phyloP scores from a whole-genome alignment of 2,888 invertebrate genomes.

The Thelaira solivaga region DNA sequence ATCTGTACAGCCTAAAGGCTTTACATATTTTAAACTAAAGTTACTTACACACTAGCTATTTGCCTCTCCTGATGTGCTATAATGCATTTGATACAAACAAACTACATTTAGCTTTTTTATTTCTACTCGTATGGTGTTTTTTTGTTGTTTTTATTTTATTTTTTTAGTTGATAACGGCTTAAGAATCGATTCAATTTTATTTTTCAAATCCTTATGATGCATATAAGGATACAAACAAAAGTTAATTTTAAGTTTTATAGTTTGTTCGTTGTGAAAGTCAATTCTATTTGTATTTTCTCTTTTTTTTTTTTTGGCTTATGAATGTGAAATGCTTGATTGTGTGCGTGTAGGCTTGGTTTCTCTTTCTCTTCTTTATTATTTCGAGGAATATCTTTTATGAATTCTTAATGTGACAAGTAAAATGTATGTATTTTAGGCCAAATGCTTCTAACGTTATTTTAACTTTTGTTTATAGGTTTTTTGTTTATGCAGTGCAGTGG shows the following conservation, averaged over 20 bases:
- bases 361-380: slow-evolving; percentile 53
- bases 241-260: slow-evolving; percentile 12
- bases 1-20: slow-evolving; percentile 35
- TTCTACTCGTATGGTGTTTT: too few relatives aligned
- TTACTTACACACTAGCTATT: background rate
- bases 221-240: background rate
- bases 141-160: too few relatives aligned
- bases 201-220: slow-evolving; percentile 29
- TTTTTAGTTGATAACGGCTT: slow-evolving; percentile 4
- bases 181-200: slow-evolving; percentile 49
- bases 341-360: slow-evolving; percentile 32
- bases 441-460: slow-evolving; percentile 16
- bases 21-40: slow-evolving; percentile 41
- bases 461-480: background rate
- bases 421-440: slow-evolving; percentile 64
- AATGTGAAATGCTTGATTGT: background rate
- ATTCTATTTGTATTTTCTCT: slow-evolving; percentile 1
- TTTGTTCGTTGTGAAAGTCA: slow-evolving; percentile 3
- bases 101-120: slow-evolving; percentile 5
- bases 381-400: slow-evolving; percentile 71
- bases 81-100: slow-evolving; percentile 25
- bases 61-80: slow-evolving; percentile 9
- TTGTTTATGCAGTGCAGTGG: background rate
- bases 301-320: background rate
- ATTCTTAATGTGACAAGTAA: slow-evolving; percentile 73